Percentiles rank a stretch among this genome's conserved stretches.
Conservation (phyloP, 2,113 vertebrate species). For the Procavia capensis region DNA sequence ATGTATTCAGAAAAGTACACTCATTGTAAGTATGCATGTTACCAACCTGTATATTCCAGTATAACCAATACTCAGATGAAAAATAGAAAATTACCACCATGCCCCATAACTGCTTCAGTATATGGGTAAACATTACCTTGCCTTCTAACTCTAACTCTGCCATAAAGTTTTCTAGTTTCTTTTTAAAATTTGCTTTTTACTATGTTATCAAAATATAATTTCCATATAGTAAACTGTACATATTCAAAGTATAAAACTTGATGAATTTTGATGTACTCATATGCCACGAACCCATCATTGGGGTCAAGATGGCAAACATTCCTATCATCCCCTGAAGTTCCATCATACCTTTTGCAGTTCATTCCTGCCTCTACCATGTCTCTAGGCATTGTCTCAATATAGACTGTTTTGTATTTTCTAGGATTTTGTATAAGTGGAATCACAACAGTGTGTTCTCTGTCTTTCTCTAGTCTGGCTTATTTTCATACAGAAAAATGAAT, state of each 20-base stretch:
- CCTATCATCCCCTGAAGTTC: neutral
- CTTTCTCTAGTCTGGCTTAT: neutral
- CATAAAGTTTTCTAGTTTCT: neutral
- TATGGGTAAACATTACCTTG: neutral
- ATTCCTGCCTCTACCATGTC: neutral
- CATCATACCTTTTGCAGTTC: neutral
- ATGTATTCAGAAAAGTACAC: neutral
- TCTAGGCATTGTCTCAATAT: neutral
- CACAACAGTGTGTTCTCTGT: neutral
- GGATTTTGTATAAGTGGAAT: neutral
- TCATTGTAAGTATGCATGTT: neutral
- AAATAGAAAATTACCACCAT: neutral
- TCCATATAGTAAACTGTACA: neutral
- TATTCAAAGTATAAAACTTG: neutral
- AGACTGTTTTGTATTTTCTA: neutral
- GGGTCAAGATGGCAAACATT: neutral
- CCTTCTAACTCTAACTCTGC: neutral
- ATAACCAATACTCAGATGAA: neutral
- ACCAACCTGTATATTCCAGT: neutral
- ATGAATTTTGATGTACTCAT: neutral
- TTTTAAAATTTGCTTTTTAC: neutral
- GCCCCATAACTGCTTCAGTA: neutral
- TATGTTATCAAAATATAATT: conserved; percentile 2
- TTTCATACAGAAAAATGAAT: conserved; percentile 18
- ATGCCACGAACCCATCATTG: neutral